Evolutionary conservation across 2,797 vertebrate genomes (phyloP), one percentile per base, ranked within the genome.

Genomic region (Mallotus villosus): DNA sequence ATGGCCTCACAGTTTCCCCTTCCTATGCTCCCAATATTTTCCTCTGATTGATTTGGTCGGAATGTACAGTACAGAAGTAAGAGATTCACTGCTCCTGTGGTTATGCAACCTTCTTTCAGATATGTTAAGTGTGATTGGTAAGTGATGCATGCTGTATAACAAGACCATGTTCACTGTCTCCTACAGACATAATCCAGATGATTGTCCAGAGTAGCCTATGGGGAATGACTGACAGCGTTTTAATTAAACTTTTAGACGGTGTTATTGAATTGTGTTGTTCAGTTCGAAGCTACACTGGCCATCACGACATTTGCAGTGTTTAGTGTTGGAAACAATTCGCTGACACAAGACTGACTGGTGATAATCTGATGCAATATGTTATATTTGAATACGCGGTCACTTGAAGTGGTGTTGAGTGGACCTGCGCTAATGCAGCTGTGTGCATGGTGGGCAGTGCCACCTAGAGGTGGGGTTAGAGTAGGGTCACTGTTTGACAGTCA

Each of bases 391-490:
- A n/a, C 5, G 51, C 2, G 5, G 51, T 55, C 51, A 55, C 17
- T 5, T n/a, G 57, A 21, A 8, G n/a, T n/a, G 19, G 5, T 21
- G 57, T 21, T 22, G 8, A 59, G 57, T 12, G 21, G n/a, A 21
- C n/a, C 27, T 24, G 59, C 72, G 59, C 41, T 46, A 46, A 46
- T 14, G 14, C 41, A 46, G 27, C 34, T 37, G 12, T 67, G 70
- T 21, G 7, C 27, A 66, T 74, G 81, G 85, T 76, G 78, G 82
- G 77, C 77, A 86, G 83, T 84, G 88, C 87, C 88, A 83, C 63
- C 89, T 89, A 89, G 85, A 86, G 87, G 89, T 77, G 72, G 71
- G 85, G 85, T 89, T 79, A 86, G 22, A 49, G 64, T 49, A 21
- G 22, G 41, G 41, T 46, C 19, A 12, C 19, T n/a, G 19, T 4